Evolutionary conservation across 2,888 invertebrate species (phyloP).

Genomic region (Orthosia cruda): DNA sequence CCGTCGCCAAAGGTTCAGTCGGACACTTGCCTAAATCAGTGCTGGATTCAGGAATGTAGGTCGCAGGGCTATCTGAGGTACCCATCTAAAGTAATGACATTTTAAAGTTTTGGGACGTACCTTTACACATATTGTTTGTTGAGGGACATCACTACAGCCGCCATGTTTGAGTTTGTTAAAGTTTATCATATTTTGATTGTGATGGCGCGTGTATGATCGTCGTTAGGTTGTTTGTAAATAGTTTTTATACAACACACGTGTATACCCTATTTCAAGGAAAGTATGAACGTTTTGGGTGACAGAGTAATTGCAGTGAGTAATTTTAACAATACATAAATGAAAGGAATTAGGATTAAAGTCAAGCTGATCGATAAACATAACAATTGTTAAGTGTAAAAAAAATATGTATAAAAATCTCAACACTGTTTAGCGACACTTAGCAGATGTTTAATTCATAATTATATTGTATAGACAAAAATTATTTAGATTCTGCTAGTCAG

Average conservation of each 20-base stretch:
- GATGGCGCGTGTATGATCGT: conserved; percentile 10
- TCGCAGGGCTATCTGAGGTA: conserved; percentile 38
- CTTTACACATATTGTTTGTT: conserved; percentile 53
- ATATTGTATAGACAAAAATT: too few relatives aligned
- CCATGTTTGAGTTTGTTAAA: conserved; percentile 55
- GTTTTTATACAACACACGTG: conserved; percentile 11
- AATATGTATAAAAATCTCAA: too few relatives aligned
- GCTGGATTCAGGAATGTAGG: conserved; percentile 63
- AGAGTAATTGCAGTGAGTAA: too few relatives aligned
- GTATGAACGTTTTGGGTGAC: not conserved
- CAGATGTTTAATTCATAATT: too few relatives aligned
- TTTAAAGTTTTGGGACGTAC: conserved; percentile 62
- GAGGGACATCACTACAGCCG: conserved; percentile 44
- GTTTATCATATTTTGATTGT: conserved; percentile 55
- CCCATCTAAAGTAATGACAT: conserved; percentile 61
- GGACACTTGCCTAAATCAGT: conserved; percentile 64
- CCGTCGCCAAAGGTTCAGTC: too few relatives aligned
- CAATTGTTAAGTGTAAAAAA: too few relatives aligned
- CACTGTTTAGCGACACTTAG: too few relatives aligned
- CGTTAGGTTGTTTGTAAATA: conserved; percentile 35
- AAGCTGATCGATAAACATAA: not conserved
- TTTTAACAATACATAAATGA: too few relatives aligned
- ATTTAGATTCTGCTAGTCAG: too few relatives aligned
- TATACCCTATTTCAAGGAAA: not conserved
- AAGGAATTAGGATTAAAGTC: not conserved